phyloP scores from a whole-genome alignment of 2,797 vertebrate species.

The Balearica regulorum region DNA sequence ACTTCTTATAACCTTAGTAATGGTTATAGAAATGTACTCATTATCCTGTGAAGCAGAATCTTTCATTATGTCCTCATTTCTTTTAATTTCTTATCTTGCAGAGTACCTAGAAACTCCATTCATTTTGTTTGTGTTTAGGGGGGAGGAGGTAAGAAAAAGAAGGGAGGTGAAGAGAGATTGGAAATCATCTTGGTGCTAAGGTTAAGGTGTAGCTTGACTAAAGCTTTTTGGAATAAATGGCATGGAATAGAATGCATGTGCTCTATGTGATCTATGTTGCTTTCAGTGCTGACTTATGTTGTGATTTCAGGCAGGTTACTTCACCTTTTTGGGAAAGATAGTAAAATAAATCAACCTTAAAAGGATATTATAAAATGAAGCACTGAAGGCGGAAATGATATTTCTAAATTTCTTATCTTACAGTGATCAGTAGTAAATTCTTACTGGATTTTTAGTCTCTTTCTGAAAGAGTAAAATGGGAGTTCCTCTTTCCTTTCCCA shows the following conservation, averaged over 20 bases:
- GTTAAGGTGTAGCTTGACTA: not conserved
- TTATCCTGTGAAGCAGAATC: not conserved
- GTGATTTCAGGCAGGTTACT: not conserved
- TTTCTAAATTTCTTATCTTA: not conserved
- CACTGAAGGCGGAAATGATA: not conserved
- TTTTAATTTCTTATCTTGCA: not conserved
- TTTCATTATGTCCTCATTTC: not conserved
- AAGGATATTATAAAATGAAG: not conserved
- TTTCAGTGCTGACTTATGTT: not conserved
- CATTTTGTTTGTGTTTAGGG: not conserved
- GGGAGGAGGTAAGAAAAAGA: not conserved
- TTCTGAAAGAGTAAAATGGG: not conserved
- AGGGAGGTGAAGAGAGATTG: not conserved
- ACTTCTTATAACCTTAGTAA: not conserved
- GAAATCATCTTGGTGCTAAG: not conserved
- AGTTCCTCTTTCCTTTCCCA: not conserved
- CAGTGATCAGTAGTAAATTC: not conserved
- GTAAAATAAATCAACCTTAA: not conserved
- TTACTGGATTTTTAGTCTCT: not conserved
- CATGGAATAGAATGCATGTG: not conserved
- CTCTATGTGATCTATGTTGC: not conserved
- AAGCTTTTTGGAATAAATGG: not conserved
- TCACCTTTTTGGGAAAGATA: not conserved
- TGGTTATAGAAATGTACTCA: not conserved
- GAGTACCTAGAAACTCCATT: not conserved